Evolutionary conservation across 2,113 vertebrate species (phyloP), one percentile per base, ranked within the genome.

Genomic region (Psilopsiagon aymara): DNA sequence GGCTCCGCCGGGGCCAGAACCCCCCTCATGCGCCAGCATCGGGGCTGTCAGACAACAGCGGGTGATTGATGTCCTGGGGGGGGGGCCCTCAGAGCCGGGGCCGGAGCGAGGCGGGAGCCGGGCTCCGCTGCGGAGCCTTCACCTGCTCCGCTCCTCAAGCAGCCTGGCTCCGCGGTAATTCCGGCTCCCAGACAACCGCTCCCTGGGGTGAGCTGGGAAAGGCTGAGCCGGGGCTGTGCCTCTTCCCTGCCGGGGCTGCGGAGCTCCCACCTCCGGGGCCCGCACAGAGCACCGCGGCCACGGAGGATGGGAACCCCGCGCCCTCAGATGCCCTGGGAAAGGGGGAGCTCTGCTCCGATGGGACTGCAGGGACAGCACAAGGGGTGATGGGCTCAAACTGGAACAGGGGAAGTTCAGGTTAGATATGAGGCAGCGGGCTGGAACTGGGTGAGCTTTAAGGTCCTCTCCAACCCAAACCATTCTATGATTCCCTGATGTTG

Each of bases 111-210:
- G 49, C 29, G 44, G 4, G 55, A 59, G 79, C 41, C 8, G 13
- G 68, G 88, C 95, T 90, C 76, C 13, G 82, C 78, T 35, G 82
- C 75, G 13, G 53, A 49, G 33, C 55, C 71, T 74, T 97, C 96
- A 96, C 95, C 97, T 95, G 97, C 91, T 96, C 82, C 59, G 29
- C 74, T 63, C 44, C 91, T 93, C 95, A 87, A 51, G 67, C 86
- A 43, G 82, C 60, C 91, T 76, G 96, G 94, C 96, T 94, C 94
- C 94, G 4, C 2, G 67, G 44, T 35, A 64, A 95, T 92, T 41
- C 85, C 52, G 12, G 46, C 92, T 92, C 86, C 51, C 91, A 92
- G 95, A 90, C 88, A 47, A 53, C 53, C 55, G 5, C 41, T 94
- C 86, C 88, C 85, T 62, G 68, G 93, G 87, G 88, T 15, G 29